phyloP scores from a whole-genome alignment of 2,797 vertebrate species.

The Periparus ater region DNA sequence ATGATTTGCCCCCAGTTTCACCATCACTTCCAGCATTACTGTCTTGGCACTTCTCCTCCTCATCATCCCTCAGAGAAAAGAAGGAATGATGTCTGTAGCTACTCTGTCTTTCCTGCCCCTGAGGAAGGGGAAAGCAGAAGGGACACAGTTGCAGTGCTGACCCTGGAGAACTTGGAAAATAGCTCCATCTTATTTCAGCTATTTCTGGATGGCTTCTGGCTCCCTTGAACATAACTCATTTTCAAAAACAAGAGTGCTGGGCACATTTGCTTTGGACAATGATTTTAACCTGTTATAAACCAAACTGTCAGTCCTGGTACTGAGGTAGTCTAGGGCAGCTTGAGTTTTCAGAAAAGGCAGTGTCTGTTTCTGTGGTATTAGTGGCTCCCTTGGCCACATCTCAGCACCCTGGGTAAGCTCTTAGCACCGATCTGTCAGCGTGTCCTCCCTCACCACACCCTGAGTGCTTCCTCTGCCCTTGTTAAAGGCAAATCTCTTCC shows the following conservation, averaged over 20 bases:
- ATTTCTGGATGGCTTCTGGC: not conserved
- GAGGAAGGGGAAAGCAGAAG: not conserved
- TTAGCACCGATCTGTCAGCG: accelerated
- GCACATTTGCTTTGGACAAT: not conserved
- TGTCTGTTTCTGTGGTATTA: not conserved
- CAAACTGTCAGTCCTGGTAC: not conserved
- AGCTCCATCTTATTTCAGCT: not conserved
- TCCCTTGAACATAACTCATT: not conserved
- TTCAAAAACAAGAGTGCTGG: not conserved
- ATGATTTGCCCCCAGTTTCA: not conserved
- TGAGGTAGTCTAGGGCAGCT: not conserved
- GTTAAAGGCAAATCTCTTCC: not conserved
- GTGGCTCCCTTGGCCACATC: accelerated
- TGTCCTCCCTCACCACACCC: not conserved
- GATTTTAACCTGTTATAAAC: not conserved
- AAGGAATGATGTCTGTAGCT: not conserved
- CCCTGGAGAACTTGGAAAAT: not conserved
- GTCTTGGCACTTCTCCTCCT: not conserved
- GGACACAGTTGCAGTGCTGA: not conserved
- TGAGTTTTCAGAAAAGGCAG: not conserved
- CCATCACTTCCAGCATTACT: not conserved
- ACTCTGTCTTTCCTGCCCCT: not conserved
- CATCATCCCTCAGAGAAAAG: not conserved
- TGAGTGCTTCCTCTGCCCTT: not conserved
- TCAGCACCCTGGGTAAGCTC: not conserved